Evolutionary conservation across 2,113 vertebrate genomes (phyloP).

Genomic region (Gulo gulo): DNA sequence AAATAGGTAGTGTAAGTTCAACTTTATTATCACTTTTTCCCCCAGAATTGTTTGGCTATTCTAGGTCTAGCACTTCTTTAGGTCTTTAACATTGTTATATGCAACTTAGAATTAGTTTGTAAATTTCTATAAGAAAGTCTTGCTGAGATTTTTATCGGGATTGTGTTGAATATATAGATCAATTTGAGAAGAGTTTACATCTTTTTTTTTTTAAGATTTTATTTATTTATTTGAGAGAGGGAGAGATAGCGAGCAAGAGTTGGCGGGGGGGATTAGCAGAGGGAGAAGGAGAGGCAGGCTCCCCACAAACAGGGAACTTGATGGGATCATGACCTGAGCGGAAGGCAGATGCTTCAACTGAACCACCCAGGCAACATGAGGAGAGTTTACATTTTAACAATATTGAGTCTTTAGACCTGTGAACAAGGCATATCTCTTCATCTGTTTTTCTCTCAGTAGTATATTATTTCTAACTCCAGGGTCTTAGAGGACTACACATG

Average conservation of each 20-base stretch:
- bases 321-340: too few relatives aligned
- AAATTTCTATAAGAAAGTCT: not conserved
- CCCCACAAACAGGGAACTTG: too few relatives aligned
- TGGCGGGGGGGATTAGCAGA: too few relatives aligned
- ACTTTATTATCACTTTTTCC: not conserved
- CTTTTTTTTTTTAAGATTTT: not conserved
- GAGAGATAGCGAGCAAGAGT: too few relatives aligned
- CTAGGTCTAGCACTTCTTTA: not conserved
- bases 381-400: not conserved
- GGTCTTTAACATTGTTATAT: not conserved
- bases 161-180: not conserved
- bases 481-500: not conserved
- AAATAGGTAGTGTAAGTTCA: not conserved
- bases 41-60: not conserved
- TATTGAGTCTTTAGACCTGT: not conserved
- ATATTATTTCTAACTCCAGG: not conserved
- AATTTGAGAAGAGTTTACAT: not conserved
- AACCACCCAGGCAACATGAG: not conserved
- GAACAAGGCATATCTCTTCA: not conserved
- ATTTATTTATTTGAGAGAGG: too few relatives aligned
- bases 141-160: not conserved
- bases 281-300: too few relatives aligned
- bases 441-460: conserved; percentile 11
- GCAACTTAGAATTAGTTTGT: not conserved
- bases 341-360: too few relatives aligned